Percentiles rank a stretch among this genome's conserved stretches.
These are phyloP conservation scores for Micromussa lordhowensis DNA, from an alignment of 92 coral and sea anemone species.

Conservation along the genomic window DNA sequence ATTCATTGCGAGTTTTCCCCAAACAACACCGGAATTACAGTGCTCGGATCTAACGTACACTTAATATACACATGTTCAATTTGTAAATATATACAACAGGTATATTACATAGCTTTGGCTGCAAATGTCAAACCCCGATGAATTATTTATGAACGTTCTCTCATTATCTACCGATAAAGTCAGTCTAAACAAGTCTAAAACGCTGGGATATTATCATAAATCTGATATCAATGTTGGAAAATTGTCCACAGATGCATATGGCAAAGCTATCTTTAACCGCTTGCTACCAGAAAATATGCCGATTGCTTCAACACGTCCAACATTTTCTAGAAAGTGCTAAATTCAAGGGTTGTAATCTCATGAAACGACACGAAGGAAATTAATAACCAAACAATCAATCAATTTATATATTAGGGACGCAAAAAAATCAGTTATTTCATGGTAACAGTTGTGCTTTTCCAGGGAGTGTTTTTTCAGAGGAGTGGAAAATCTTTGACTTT, in stretches of 20 bases:
- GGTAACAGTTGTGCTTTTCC: too few species aligned
- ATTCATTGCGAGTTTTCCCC: not conserved
- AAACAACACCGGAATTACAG: not conserved
- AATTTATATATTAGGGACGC: too few species aligned
- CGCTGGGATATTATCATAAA: not conserved
- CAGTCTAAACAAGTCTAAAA: not conserved
- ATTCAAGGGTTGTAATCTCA: not conserved
- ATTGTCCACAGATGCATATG: not conserved
- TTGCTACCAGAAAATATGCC: not conserved
- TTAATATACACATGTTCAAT: not conserved
- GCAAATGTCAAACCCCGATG: not conserved
- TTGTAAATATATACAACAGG: constrained; percentile 19
- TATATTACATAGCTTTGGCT: not conserved
- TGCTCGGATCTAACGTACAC: not conserved
- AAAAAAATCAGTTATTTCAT: too few species aligned
- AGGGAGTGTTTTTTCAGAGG: too few species aligned
- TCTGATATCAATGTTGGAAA: not conserved
- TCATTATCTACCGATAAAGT: not conserved
- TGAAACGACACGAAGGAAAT: not conserved
- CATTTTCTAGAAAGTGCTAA: not conserved
- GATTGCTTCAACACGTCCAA: not conserved
- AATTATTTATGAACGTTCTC: constrained; percentile 13
- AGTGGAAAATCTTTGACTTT: too few species aligned
- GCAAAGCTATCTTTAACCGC: not conserved
- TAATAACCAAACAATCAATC: too few species aligned